Percentiles rank a stretch among this genome's conserved stretches.
Evolutionary conservation across 64 coral and sea anemone species (phyloP).

Genomic region (Dendrophyllia cribrosa): DNA sequence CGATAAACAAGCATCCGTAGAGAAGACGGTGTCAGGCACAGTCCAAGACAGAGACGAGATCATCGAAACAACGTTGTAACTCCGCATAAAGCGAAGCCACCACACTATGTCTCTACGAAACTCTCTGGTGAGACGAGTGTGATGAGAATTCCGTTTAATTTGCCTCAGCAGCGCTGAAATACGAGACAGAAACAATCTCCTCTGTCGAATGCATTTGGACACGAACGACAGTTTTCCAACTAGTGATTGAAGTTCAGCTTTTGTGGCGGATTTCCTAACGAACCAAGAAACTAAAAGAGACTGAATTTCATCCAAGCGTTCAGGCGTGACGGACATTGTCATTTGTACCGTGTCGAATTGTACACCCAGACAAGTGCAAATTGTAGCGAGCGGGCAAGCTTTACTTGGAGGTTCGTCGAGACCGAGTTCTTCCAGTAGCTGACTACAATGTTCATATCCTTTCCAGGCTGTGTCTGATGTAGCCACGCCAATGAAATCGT

Average conservation of each 20-base stretch:
- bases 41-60: neutral
- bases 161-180: neutral
- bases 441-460: too few relatives aligned
- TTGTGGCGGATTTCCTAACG: neutral
- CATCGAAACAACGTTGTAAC: neutral
- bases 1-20: constrained; percentile 25
- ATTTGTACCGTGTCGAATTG: neutral
- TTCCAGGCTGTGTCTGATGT: neutral
- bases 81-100: constrained; percentile 11
- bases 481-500: neutral
- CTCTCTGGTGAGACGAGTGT: neutral
- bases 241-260: neutral
- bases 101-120: constrained; percentile 6
- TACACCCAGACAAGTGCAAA: constrained; percentile 2
- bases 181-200: neutral
- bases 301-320: neutral
- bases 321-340: neutral
- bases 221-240: constrained; percentile 3
- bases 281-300: neutral
- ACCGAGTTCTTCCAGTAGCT: neutral
- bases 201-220: constrained; percentile 11
- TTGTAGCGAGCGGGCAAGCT: neutral
- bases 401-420: neutral
- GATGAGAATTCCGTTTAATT: neutral
- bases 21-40: neutral